Evolutionary conservation across 2,113 vertebrate genomes (phyloP), one percentile per base, ranked within the genome.

Genomic region (Callipepla californica): DNA sequence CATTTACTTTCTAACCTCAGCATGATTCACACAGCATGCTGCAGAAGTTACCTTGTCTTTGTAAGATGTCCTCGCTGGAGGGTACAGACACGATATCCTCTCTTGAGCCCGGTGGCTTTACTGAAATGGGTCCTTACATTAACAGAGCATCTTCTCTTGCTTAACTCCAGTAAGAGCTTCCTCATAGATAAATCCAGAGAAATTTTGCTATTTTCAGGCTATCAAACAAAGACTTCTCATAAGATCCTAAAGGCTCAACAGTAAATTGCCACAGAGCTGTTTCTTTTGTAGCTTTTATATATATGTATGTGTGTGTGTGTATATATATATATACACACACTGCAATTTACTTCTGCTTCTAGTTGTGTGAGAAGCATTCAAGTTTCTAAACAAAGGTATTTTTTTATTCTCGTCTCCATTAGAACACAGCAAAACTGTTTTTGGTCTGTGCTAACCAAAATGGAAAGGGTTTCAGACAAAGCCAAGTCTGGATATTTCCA

Each of bases 401-500:
- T 3, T 3, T 36, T 34, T 3, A 20, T 6, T 90, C 28, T 89
- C 47, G 8, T 32, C 13, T 3, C 30, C 40, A 38, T 84, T 66
- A 78, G 70, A 89, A n/a, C 53, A 59, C 70, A 23, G 18, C 51
- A 72, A 72, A 87, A 38, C 36, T 58, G 10, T 0, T 61, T 76
- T 77, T 79, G 21, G n/a, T 79, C 3, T 73, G 16, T 26, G 69
- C 4, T 75, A 34, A 57, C n/a, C 14, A 48, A 86, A 50, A 44
- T 18, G 48, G 40, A 88, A 67, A 80, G 32, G 6, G 0, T 69
- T 85, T 82, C 74, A 79, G 53, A 75, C 1, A 82, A 78, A 89
- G 84, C 53, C 55, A 76, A 76, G 9, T 26, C 58, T 74, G 55
- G 75, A 85, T 82, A 74, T 80, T 82, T 89, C 87, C 67, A 70